Evolutionary conservation across 2,113 vertebrate species (phyloP), one percentile per base, ranked within the genome.

Genomic region (Gadus macrocephalus): DNA sequence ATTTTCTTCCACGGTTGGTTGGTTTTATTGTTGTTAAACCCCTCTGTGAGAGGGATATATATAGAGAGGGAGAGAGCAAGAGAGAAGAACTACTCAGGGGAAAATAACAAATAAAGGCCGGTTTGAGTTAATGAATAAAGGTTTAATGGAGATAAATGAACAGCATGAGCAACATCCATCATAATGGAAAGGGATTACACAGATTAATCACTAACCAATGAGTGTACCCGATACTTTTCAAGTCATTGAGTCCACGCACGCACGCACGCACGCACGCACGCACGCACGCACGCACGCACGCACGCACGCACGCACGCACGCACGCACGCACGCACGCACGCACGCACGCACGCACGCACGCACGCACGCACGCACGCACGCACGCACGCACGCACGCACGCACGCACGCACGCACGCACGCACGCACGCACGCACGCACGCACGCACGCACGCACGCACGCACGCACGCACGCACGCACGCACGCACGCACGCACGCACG

Each of bases 341-440:
- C 76, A 77, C 56, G n/a, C n/a, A n/a, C 20, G 64, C 73, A 58
- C 67, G 35, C 56, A 20, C 64, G 35, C 64, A 53, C 42, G 22
- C 27, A 66, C 69, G 69, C 69, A 75, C 66, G 68, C 76, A 77
- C 56, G n/a, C n/a, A n/a, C 20, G 64, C 73, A 58, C 67, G 35
- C 56, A 20, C 64, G 35, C 64, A 53, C 42, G 22, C 27, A 66
- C 69, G 69, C 69, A 75, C 66, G 68, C 76, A 77, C 56, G n/a
- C n/a, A n/a, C 20, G 64, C 73, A 58, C 67, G 35, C 56, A 20
- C 64, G 35, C 64, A 53, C 42, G 22, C 27, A 66, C 69, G 69
- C 69, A 75, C 66, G 68, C 76, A 77, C 56, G n/a, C n/a, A n/a
- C 20, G 64, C 73, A 58, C 67, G 35, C 56, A 20, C 64, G 35